Evolutionary conservation across 2,113 vertebrate species (phyloP).

Genomic region (Phalacrocorax carbo): DNA sequence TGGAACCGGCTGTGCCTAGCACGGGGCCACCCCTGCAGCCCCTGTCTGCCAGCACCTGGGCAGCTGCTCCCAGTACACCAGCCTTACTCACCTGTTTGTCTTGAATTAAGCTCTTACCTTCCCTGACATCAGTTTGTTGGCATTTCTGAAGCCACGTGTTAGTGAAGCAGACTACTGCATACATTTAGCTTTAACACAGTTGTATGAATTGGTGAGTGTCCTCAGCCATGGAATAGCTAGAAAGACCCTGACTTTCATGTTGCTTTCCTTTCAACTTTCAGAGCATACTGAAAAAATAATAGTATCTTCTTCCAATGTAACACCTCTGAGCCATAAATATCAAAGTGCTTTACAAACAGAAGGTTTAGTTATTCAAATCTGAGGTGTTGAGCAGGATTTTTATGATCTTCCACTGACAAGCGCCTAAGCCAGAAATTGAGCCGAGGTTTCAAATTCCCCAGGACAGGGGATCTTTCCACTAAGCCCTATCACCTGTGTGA

Average conservation of each 20-base stretch:
- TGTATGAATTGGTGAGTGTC: not conserved
- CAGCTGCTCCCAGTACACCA: not conserved
- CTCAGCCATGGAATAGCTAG: not conserved
- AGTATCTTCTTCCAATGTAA: not conserved
- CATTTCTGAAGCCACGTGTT: not conserved
- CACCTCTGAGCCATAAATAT: not conserved
- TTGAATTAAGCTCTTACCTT: not conserved
- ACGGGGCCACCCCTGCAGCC: not conserved
- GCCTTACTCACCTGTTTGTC: not conserved
- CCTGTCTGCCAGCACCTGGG: not conserved
- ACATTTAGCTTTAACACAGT: rapidly evolving
- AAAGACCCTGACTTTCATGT: not conserved
- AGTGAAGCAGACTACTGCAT: not conserved
- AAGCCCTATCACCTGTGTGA: not conserved
- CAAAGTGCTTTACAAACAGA: not conserved
- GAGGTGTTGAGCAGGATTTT: not conserved
- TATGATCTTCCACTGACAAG: not conserved
- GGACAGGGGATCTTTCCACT: not conserved
- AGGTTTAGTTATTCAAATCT: not conserved
- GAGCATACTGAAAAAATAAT: not conserved
- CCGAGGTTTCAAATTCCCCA: not conserved
- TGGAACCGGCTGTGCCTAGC: not conserved
- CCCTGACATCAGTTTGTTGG: not conserved
- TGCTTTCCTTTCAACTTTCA: not conserved
- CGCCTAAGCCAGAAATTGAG: not conserved